Evolutionary conservation across 2,888 invertebrate species (phyloP).

Genomic region (Trissoscelio sp.): DNA sequence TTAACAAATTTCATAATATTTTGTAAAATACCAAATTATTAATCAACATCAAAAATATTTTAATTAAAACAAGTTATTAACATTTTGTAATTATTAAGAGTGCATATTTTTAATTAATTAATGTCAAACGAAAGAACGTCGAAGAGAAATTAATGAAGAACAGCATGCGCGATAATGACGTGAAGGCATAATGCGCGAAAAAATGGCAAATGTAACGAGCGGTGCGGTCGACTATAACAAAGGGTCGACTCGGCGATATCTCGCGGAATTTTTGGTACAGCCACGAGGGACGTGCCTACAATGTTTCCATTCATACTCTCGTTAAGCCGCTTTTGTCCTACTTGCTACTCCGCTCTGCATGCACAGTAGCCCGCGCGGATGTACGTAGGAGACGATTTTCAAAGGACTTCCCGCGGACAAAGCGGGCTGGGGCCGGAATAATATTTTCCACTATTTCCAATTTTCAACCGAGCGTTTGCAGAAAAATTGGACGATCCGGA

Average conservation of each 20-base stretch:
- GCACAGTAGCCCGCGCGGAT: constrained; percentile 7
- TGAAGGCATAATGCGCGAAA: constrained; percentile 5
- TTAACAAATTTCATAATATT: no score
- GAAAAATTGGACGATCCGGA: constrained; percentile 19
- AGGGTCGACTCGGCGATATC: constrained; percentile 41
- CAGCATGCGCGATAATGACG: constrained; percentile 11
- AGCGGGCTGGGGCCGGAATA: constrained; percentile 14
- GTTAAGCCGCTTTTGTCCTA: constrained; percentile 55
- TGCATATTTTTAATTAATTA: constrained; percentile 15
- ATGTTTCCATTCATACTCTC: constrained; percentile 62
- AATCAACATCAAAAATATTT: no score
- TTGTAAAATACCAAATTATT: no score
- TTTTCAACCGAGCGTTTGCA: constrained; percentile 4
- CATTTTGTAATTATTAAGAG: no score
- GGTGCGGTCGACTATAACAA: constrained; percentile 28
- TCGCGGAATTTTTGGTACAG: constrained; percentile 54
- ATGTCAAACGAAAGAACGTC: neutral
- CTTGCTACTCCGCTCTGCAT: constrained; percentile 20
- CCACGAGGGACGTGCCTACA: constrained; percentile 52
- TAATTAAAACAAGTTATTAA: no score
- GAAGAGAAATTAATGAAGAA: constrained; percentile 19
- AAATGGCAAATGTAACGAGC: constrained; percentile 41
- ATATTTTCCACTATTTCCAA: constrained; percentile 41
- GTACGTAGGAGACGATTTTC: constrained; percentile 21
- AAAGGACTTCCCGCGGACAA: constrained; percentile 49